phyloP scores from a whole-genome alignment of 2,797 vertebrate species.

The Macropodus opercularis region DNA sequence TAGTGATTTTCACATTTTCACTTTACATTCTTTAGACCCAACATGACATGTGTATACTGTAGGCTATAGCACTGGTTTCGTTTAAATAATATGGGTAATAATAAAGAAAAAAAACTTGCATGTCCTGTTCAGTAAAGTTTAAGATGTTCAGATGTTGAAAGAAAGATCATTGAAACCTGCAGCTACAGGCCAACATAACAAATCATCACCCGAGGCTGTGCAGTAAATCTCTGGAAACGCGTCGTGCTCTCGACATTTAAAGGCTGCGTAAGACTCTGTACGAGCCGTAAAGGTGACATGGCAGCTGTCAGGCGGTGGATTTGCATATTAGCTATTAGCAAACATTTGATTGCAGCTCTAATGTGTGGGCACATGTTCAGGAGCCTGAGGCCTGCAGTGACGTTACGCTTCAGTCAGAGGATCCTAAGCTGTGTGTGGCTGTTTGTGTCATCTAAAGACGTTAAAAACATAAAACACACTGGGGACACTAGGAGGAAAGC shows the following conservation, averaged over 20 bases:
- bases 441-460: constrained; percentile 10
- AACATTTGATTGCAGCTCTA: neutral
- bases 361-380: constrained; percentile 15
- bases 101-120: no score
- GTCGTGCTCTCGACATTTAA: constrained; percentile 10
- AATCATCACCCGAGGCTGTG: neutral
- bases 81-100: no score
- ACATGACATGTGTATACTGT: no score
- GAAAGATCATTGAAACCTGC: neutral
- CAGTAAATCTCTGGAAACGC: neutral
- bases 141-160: no score
- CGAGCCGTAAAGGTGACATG: constrained; percentile 5
- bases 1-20: constrained; percentile 17
- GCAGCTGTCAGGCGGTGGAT: constrained; percentile 12
- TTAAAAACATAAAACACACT: neutral
- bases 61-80: no score
- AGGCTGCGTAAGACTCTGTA: constrained; percentile 17
- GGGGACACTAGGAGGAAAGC: neutral
- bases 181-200: neutral
- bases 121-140: no score
- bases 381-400: constrained; percentile 25
- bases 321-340: constrained; percentile 42
- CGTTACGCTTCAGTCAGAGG: neutral
- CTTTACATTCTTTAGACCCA: no score
- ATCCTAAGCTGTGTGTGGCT: neutral